phyloP scores from a whole-genome alignment of 1,140 invertebrate species.

The Parasteatoda tepidariorum region DNA sequence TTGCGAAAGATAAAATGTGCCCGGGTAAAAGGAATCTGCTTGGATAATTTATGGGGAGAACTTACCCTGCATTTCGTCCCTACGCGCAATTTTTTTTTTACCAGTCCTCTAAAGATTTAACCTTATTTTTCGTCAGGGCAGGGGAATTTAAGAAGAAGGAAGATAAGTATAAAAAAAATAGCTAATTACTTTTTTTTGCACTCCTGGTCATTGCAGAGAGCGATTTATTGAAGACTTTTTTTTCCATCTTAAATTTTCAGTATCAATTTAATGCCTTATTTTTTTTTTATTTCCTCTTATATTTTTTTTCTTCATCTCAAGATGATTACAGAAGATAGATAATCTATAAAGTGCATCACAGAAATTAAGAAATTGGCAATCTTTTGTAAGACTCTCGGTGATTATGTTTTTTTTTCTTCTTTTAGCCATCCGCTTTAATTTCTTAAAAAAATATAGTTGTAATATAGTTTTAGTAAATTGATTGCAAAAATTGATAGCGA shows the following conservation, averaged over 20 bases:
- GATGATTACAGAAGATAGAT: background rate
- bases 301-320: background rate
- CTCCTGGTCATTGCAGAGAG: background rate
- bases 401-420: background rate
- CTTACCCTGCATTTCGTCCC: background rate
- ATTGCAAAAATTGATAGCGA: background rate
- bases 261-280: background rate
- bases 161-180: constrained; percentile 29
- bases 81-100: constrained; percentile 3
- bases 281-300: background rate
- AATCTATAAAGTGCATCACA: background rate
- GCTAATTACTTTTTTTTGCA: constrained; percentile 56
- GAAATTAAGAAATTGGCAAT: background rate
- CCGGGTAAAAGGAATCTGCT: background rate
- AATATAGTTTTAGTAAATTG: background rate
- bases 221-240: background rate
- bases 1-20: constrained; percentile 50
- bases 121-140: constrained; percentile 49
- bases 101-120: constrained; percentile 47
- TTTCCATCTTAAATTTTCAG: background rate
- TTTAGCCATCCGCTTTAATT: background rate
- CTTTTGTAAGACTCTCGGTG: background rate
- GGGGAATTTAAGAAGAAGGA: constrained; percentile 19
- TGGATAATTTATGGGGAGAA: constrained; percentile 52
- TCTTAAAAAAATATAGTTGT: background rate